Base-by-base conservation (phyloP, 2,113 vertebrate species). In the Oxygymnocypris stewartii region DNA sequence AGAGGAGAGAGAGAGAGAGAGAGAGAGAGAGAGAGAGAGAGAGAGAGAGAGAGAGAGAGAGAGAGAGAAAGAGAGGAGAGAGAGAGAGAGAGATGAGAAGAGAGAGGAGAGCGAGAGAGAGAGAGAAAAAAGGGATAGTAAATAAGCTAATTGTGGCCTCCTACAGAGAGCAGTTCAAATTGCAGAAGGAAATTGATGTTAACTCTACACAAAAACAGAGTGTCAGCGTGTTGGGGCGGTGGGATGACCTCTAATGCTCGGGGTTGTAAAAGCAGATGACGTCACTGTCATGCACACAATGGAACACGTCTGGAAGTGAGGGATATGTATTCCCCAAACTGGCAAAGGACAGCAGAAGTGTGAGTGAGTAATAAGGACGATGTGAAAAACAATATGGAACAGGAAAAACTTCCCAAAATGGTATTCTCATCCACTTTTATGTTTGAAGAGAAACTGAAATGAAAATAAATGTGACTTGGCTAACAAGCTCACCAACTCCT, bases 161-260 rank as follows among this genome's bases (percentile, higher is more conserved):
- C 69, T 83, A 91, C 69, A 88, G 88, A 75, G 71, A 90, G 91
- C 85, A 89, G 83, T 57, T 86, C 90, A 88, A 90, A n/a, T n/a
- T 91, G 88, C 91, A 91, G 69, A 6, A 51, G 93, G 91, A 91
- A 93, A 93, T 84, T 92, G 86, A 79, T 84, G 85, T 79, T 88
- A 89, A 90, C 88, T 88, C 86, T 90, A 86, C 88, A 87, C 89
- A 94, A 93, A 93, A 85, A 90, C 28, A 40, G 83, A 44, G 61
- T 87, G 90, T 89, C 90, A 90, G 90, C 88, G 28, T 44, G n/a
- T 13, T 54, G 51, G 51, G 51, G 1, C 51, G 5, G 51, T 2
- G 51, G 51, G 51, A 54, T 54, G 84, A 82, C 88, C 89, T 90
- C 87, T 90, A 86, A 91, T 90, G 88, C 57, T 18, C 25, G 79